Evolutionary conservation across 2,113 vertebrate species (phyloP).

Genomic region (Lasiurus cinereus): DNA sequence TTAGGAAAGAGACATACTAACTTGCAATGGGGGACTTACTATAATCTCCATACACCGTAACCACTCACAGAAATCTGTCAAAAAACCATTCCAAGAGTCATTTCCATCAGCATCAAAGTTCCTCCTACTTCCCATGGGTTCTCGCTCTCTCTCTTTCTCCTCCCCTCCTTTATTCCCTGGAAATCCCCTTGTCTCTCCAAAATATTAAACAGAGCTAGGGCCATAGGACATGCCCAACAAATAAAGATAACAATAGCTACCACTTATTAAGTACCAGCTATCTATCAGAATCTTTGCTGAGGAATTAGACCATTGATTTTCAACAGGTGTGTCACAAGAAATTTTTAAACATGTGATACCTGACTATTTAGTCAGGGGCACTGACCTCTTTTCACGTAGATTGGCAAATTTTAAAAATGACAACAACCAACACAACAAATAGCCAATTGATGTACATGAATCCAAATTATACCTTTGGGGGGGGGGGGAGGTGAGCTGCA

Average conservation of each 20-base stretch:
- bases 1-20: neutral
- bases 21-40: neutral
- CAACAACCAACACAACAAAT: neutral
- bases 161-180: neutral
- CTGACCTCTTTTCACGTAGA: neutral
- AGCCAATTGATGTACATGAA: neutral
- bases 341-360: neutral
- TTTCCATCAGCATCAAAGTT: slow-evolving; percentile 3
- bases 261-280: neutral
- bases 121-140: neutral
- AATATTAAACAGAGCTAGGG: neutral
- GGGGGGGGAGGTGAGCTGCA: too few species aligned
- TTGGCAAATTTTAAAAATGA: neutral
- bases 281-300: neutral
- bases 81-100: neutral
- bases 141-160: neutral
- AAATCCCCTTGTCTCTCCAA: neutral
- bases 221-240: neutral
- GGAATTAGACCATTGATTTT: neutral
- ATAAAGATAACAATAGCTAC: neutral
- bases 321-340: neutral
- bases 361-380: neutral
- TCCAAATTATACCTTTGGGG: neutral
- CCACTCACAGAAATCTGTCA: neutral
- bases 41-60: neutral